Conservation (phyloP, 2,113 vertebrate genomes). For the Dascyllus trimaculatus region DNA sequence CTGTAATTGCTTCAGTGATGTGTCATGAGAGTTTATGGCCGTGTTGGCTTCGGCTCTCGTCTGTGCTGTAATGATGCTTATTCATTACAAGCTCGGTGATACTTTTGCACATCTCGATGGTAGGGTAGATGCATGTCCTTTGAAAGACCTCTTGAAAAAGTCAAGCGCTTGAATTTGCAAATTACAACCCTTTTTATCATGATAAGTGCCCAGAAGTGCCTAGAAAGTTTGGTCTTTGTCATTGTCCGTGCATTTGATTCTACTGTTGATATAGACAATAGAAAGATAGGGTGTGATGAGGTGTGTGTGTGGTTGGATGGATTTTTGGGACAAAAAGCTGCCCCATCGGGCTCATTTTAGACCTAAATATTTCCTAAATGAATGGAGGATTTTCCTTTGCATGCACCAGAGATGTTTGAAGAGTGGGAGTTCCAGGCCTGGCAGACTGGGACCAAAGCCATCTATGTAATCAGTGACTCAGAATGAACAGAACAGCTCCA, state of each 20-base stretch:
- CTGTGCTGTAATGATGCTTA: not conserved
- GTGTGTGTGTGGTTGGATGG: conserved; percentile 2
- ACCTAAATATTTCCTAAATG: conserved; percentile 41
- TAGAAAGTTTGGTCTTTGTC: not conserved
- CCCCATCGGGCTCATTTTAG: conserved; percentile 17
- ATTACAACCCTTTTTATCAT: not conserved
- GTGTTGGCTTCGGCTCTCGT: not conserved
- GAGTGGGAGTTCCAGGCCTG: conserved; percentile 46
- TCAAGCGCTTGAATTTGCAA: not conserved
- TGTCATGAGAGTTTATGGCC: conserved; percentile 28
- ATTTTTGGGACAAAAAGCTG: conserved; percentile 13
- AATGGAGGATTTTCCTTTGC: conserved; percentile 51
- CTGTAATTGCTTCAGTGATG: conserved; percentile 14
- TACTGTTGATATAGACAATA: no score
- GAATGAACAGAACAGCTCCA: conserved; percentile 29
- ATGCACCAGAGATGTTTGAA: conserved; percentile 38
- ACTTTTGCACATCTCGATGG: conserved; percentile 14
- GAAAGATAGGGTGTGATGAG: not conserved
- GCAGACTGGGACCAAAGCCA: conserved; percentile 55
- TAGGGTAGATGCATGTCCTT: not conserved
- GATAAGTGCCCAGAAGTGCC: not conserved
- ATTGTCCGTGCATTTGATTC: no score
- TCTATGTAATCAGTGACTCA: conserved; percentile 50
- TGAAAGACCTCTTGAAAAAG: not conserved
- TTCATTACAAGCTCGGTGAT: conserved; percentile 10